Evolutionary conservation across 1,140 invertebrate species (phyloP), one percentile per base, ranked within the genome.

Genomic region (Rhizoglyphus robini): DNA sequence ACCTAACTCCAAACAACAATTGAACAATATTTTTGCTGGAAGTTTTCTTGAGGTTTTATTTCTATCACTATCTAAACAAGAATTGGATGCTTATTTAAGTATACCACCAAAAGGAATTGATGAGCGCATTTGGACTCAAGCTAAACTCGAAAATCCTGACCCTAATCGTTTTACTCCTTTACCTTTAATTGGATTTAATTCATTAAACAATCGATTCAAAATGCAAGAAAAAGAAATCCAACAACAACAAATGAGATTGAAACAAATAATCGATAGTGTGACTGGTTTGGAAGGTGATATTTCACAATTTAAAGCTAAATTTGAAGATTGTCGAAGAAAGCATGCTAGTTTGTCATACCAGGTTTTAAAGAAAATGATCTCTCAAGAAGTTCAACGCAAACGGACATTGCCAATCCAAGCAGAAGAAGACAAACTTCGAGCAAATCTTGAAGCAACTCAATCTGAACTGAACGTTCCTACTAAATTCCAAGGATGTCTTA

Each of bases 141-240:
- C 92, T 0, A 90, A 92, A 73, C 74, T 86, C 29, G 90, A 96
- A 72, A 97, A 96, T 78, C 93, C 92, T 0, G 87, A 96, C 77
- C 82, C 88, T 8, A 82, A 83, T 32, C 84, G 86, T 69, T 88
- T 92, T 63, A 87, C 96, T 71, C 92, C 92, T 0, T 87, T 93
- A 2, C 89, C 92, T 1, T 87, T 96, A 75, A 83, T 96, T 68
- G 93, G 94, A 0, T 95, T 96, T 71, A 79, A 81, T 49, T 83
- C 89, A 75, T 80, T 94, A 0, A 88, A 91, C 72, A 83, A 84
- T 74, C 81, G 92, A 34, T 81, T 90, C n/a, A 82, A 86, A 61
- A 85, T 84, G 68, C 88, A 78, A 65, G 83, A 88, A 71, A 83
- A 86, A 70, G 86, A 91, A 77, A 88, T 85, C 0, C 77, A 82